Base-by-base conservation (phyloP, 2,113 vertebrate genomes). In the Merops nubicus region DNA sequence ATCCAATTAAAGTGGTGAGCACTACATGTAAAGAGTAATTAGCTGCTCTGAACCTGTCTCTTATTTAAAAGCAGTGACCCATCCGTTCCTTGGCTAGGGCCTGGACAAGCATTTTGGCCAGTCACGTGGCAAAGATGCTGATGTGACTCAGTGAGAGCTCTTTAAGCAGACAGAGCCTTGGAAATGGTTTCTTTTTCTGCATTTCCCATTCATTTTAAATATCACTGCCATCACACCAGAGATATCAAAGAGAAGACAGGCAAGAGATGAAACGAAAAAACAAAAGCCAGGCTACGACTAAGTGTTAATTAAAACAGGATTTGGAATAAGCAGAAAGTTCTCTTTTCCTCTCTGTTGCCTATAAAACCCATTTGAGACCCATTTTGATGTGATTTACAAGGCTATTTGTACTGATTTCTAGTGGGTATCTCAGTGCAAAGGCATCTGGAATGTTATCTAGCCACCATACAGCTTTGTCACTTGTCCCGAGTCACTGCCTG, bases 231-330 rank as follows among this genome's bases (percentile, higher is more conserved):
- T 86, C 53, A 85, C 16, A 48, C 45, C 28, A 9, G 15, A 87
- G n/a, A 78, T 65, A 29, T 94, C 74, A 84, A 79, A 73, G 51
- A 78, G 80, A 89, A 76, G 78, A 83, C 62, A 93, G 69, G 59
- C 36, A 89, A 53, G 78, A 91, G 65, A 84, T 85, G 63, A 54
- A 92, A 94, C 90, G 7, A n/a, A 76, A 79, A 68, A 95, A 86
- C 80, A 38, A 75, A 93, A 96, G 54, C 26, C 13, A 68, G 74
- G 70, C 74, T 89, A 25, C 42, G 34, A 63, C 43, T 50, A 91
- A 88, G 18, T 83, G 87, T 89, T 94, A 93, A 96, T 95, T 97
- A 96, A 96, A 94, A 72, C 54, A 67, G 73, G 34, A 91, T 96
- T 93, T 96, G 21, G 28, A 88, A n/a, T 72, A 87, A 88, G 72